These are phyloP conservation scores for Actinernus sp. DNA, from an alignment of 92 coral and sea anemone genomes.

Conservation along the genomic window DNA sequence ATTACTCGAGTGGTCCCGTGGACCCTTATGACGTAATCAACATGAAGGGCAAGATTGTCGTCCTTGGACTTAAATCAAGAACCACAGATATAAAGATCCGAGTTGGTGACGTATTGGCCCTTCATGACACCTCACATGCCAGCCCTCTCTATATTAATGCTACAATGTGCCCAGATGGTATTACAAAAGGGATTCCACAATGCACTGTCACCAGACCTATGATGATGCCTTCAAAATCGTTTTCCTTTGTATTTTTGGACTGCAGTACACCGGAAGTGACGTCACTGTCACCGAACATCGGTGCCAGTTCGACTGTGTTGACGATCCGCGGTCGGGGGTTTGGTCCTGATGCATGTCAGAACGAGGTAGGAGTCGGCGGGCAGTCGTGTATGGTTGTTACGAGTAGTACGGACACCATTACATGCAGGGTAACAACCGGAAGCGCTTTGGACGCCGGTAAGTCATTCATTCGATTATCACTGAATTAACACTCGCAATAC, in stretches of 20 bases:
- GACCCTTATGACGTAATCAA: constrained; percentile 69
- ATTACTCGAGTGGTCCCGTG: constrained; percentile 77
- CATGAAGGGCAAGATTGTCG: constrained; percentile 84
- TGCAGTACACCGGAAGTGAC: constrained; percentile 87
- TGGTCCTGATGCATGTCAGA: constrained; percentile 56
- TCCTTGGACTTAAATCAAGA: constrained; percentile 33
- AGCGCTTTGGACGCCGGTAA: constrained; percentile 58
- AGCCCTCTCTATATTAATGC: constrained; percentile 35
- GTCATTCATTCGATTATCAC: constrained; percentile 1
- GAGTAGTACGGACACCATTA: constrained; percentile 47
- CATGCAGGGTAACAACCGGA: constrained; percentile 59
- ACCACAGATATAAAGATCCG: constrained; percentile 28
- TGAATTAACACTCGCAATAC: too few species aligned
- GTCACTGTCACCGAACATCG: constrained; percentile 70
- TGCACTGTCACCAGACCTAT: constrained; percentile 25
- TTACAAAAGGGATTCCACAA: constrained; percentile 17
- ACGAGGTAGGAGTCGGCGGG: constrained; percentile 64
- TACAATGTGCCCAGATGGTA: constrained; percentile 49
- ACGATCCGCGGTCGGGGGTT: constrained; percentile 79
- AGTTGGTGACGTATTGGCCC: constrained; percentile 55
- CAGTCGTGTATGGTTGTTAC: constrained; percentile 57
- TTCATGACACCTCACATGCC: constrained; percentile 18
- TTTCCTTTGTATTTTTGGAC: constrained; percentile 60
- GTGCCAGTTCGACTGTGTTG: constrained; percentile 61
- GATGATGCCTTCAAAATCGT: constrained; percentile 6